Evolutionary conservation across 2,888 invertebrate species (phyloP), one percentile per base, ranked within the genome.

Genomic region (Philereme vetulata): DNA sequence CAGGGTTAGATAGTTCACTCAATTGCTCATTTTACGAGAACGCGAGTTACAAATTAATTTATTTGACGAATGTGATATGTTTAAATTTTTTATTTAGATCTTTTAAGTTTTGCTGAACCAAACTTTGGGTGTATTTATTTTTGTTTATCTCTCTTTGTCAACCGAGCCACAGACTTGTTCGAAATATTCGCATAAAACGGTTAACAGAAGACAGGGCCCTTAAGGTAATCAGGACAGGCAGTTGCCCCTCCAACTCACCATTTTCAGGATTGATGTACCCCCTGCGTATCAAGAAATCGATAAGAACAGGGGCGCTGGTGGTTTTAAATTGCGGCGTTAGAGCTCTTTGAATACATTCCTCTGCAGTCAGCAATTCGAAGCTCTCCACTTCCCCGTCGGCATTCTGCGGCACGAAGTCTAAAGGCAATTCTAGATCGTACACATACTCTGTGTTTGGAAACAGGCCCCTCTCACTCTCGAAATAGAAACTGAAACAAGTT

Each of bases 391-490:
- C 98, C 9, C 98, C 98, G 85, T 98, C 98, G 38, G 96, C 95
- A 88, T 98, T 98, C 76, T 95, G 95, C n/a, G 98, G 98, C 68
- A 95, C 92, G 89, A 98, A 98, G 81, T 97, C 97, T 55, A 95
- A 83, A 10, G 98, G 98, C 73, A 98, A 91, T 89, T 98, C 97
- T 72, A 98, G 92, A 86, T 98, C 98, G 84, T 96, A 98, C 33
- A 98, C 96, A 86, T 97, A 98, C 83, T 98, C 97, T 4, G 97
- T 98, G 84, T 98, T 98, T 10, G 98, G 98, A 79, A 98, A 98
- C 43, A 99, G 88, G 0, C 98, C 98, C 75, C 97, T 93, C 84
- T 98, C 97, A 83, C 97, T 97, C 88, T 98, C 98, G 84, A 97
- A 98, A 84, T 96, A 97, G 85, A 98, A 96, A 77, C 96, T 96